phyloP scores from a whole-genome alignment of 2,888 invertebrate genomes.

The Drosophila demipolita region DNA sequence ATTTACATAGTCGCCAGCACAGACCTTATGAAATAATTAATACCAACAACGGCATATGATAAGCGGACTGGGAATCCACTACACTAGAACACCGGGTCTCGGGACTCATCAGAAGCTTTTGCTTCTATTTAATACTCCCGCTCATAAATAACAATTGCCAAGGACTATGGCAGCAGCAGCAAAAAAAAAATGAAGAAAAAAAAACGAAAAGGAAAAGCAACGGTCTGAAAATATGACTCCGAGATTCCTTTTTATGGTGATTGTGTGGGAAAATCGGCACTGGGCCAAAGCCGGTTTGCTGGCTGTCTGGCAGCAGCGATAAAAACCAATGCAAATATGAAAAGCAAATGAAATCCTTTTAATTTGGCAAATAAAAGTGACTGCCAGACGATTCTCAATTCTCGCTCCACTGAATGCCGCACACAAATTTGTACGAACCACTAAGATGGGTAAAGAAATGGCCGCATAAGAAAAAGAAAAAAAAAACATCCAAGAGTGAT shows the following conservation, averaged over 20 bases:
- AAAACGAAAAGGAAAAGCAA: neutral
- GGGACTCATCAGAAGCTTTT: constrained; percentile 7
- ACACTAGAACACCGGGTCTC: constrained; percentile 1
- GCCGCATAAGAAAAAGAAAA: constrained; percentile 1
- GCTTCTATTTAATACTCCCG: constrained; percentile 30
- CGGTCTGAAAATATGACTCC: constrained; percentile 49
- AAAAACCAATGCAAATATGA: constrained; percentile 72
- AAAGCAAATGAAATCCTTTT: constrained; percentile 76
- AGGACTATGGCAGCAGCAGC: constrained; percentile 20
- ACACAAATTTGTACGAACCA: constrained; percentile 25
- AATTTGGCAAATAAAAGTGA: constrained; percentile 76
- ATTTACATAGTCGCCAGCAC: constrained; percentile 54
- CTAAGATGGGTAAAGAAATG: constrained; percentile 31
- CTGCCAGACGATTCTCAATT: constrained; percentile 18
- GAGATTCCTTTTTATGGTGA: constrained; percentile 71
- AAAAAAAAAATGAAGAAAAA: neutral
- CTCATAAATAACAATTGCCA: constrained; percentile 75
- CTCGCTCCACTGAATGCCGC: constrained; percentile 18
- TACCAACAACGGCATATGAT: constrained; percentile 57
- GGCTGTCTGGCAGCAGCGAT: constrained; percentile 32
- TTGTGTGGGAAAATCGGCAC: constrained; percentile 71
- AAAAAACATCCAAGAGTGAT: constrained; percentile 1
- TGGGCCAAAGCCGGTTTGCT: constrained; percentile 30
- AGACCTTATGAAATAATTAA: constrained; percentile 72
- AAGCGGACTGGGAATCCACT: constrained; percentile 27